Evolutionary conservation across 2,888 invertebrate genomes (phyloP), one percentile per base, ranked within the genome.

Genomic region (Caenorhabditis sp.): DNA sequence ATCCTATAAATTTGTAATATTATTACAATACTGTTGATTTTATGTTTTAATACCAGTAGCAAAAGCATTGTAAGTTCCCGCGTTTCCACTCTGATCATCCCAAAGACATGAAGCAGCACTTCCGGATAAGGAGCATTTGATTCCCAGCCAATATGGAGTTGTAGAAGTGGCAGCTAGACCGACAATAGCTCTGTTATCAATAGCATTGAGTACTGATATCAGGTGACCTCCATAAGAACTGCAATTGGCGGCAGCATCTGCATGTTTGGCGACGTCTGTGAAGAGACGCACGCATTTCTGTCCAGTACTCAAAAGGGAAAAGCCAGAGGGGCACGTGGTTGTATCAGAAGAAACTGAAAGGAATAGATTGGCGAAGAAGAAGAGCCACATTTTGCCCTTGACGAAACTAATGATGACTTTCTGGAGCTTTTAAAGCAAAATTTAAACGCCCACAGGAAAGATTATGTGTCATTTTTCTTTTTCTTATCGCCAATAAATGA

Each of bases 81-180:
- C 65, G 41, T 53, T 65, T 55, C 77, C 77, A 48, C 56, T 73
- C 27, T 62, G 53, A 66, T 78, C 78, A 55, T 68, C 73, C 78
- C 78, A 78, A 9, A 63, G n/a, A 35, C 78, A 78, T 13, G 68
- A 66, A 4, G 48, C 7, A 0, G 73, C 46, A 17, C 15, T 53
- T 26, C 45, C 48, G 35, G 45, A 26, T 2, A 22, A 2, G 2
- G 68, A 15, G 32, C 78, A 78, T 24, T 78, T 78, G 45, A 78
- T 24, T 22, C 78, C 78, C 2, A 78, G 5, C 78, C 78, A 78
- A 17, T 30, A 73, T 11, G 65, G 73, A 17, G 59, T 70, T 8
- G 53, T 17, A 1, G 75, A 65, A 5, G 8, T 20, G 24, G 56
- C 26, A 2, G 65, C 65, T 11, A 61, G 43, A 5, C 22, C 13